These are phyloP conservation scores for Galagoides demidoff DNA, from an alignment of 2,797 vertebrate genomes.

Conservation along the genomic window DNA sequence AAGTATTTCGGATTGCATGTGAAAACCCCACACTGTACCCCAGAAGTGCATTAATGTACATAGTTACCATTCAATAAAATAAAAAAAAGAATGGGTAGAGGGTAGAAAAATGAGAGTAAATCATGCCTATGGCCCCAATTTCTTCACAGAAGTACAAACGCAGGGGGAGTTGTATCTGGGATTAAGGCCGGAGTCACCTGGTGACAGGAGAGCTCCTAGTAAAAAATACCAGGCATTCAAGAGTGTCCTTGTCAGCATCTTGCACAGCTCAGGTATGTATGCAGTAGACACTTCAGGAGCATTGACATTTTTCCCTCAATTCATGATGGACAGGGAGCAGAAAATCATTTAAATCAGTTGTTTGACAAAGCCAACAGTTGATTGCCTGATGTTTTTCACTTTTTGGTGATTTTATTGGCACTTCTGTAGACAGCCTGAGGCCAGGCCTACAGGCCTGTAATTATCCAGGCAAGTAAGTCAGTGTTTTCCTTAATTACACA, in stretches of 20 bases:
- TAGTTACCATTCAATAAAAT: too few species aligned
- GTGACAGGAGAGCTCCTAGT: neutral
- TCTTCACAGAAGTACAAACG: neutral
- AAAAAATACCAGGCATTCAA: neutral
- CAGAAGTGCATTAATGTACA: too few species aligned
- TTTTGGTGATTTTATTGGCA: slow-evolving; percentile 58
- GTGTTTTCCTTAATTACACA: slow-evolving; percentile 65
- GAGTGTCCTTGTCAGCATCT: neutral
- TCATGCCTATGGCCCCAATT: neutral
- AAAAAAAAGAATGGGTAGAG: neutral
- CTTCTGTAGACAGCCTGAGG: slow-evolving; percentile 30
- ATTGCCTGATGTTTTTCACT: slow-evolving; percentile 7
- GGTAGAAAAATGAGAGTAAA: neutral
- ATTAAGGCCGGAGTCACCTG: neutral
- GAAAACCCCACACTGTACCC: too few species aligned
- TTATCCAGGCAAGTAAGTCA: slow-evolving; percentile 53
- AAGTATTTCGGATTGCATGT: too few species aligned
- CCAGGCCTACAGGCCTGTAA: slow-evolving; percentile 16
- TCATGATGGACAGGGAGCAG: neutral
- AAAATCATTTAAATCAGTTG: slow-evolving; percentile 47
- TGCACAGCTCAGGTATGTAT: neutral
- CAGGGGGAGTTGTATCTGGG: neutral
- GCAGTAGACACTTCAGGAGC: neutral
- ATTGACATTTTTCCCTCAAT: neutral
- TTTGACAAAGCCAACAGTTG: neutral